Base-by-base conservation (phyloP, 2,797 vertebrate genomes). In the Pelochelys cantorii region DNA sequence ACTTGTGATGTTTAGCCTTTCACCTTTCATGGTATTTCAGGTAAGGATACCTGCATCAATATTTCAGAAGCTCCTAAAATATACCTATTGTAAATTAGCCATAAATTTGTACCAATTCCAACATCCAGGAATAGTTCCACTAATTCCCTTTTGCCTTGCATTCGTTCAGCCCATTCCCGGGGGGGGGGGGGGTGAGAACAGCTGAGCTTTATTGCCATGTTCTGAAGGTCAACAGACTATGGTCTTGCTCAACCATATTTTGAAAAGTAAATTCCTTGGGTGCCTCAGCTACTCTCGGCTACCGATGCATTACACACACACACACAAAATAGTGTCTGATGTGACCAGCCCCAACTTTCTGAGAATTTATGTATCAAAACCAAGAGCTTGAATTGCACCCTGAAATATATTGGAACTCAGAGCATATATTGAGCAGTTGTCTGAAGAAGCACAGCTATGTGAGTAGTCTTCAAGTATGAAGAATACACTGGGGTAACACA, bases 51-150 rank as follows among this genome's bases (percentile, higher is more conserved):
- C 22, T 34, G 18, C 68, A 78, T 37, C 71, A 74, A 5, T 5
- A 77, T 83, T 86, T 91, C 31, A 79, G n/a, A 37, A 81, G 17
- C 53, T 86, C 89, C 60, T 84, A 74, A 85, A 86, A 84, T 29
- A 1, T 74, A 57, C 53, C 37, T 23, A 29, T 48, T 87, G 37
- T 83, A 52, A 84, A 81, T 29, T 48, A 9, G 2, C 7, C 11
- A 5, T 79, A 59, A 80, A 59, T 89, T 31, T 78, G 31, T 4
- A 83, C 89, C 18, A 92, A 65, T n/a, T 81, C 6, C 48, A 54
- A 7, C 18, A 29, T 87, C 54, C 53, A 83, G 48, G 85, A 77
- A 29, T 11, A 57, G 57, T 86, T 82, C 79, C 54, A 74, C 23
- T 59, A n/a, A 56, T 37, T 81, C 5, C 62, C 13, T 4, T 84